phyloP scores from a whole-genome alignment of 2,797 vertebrate species.

The Notamacropus eugenii region DNA sequence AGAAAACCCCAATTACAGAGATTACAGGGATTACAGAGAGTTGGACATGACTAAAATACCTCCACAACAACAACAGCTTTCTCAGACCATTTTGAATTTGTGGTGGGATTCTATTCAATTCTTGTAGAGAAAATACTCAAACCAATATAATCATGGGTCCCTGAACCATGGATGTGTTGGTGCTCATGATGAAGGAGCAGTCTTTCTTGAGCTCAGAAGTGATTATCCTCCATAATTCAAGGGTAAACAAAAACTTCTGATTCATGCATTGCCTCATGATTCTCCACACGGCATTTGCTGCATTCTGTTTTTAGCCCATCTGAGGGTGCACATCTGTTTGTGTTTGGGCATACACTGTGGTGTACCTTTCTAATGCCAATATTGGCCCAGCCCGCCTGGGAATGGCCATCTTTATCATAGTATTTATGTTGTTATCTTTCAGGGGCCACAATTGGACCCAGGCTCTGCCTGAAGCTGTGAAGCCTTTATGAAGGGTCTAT shows the following conservation, averaged over 20 bases:
- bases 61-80: background rate
- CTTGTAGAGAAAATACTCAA: background rate
- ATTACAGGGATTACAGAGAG: background rate
- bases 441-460: background rate
- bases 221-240: background rate
- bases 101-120: background rate
- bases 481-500: background rate
- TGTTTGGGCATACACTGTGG: background rate
- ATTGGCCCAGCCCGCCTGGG: background rate
- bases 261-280: background rate
- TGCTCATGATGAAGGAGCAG: background rate
- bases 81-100: background rate
- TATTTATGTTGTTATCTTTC: background rate
- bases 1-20: background rate
- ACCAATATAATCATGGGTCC: background rate
- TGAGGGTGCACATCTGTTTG: background rate
- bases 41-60: no score
- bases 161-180: background rate
- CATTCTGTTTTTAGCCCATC: background rate
- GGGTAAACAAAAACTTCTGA: background rate
- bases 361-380: background rate
- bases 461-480: background rate
- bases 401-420: background rate
- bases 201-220: background rate
- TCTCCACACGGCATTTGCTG: background rate